Evolutionary conservation across 2,113 vertebrate genomes (phyloP).

Genomic region (Azemiops feae): DNA sequence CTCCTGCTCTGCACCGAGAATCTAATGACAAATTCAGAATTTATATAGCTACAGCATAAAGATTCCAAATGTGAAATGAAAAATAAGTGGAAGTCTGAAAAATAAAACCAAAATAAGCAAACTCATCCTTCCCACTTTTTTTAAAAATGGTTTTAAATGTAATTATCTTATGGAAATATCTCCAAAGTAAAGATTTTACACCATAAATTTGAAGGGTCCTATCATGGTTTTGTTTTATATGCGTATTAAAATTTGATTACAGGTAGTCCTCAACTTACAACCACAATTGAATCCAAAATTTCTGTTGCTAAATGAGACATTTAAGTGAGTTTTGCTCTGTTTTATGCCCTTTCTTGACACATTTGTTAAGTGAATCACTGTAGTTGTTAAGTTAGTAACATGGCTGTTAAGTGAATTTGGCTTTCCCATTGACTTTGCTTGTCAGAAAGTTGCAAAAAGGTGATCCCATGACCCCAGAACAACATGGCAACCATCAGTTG

Average conservation of each 20-base stretch:
- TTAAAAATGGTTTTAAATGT: neutral
- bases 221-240: neutral
- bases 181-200: neutral
- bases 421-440: neutral
- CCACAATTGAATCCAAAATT: neutral
- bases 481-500: neutral
- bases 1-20: neutral
- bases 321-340: neutral
- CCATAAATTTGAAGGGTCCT: neutral
- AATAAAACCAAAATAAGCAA: neutral
- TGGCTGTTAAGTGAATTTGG: neutral
- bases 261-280: neutral
- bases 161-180: neutral
- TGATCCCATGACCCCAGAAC: neutral
- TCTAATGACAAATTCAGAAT: neutral
- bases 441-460: too few species aligned
- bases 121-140: neutral
- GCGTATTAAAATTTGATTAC: neutral
- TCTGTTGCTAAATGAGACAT: neutral
- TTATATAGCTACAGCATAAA: neutral
- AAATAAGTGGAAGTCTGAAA: neutral
- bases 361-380: neutral
- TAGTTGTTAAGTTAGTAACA: neutral
- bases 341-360: neutral
- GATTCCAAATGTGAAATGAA: neutral